Conservation (phyloP, 2,113 vertebrate genomes). For the Prionailurus viverrinus region DNA sequence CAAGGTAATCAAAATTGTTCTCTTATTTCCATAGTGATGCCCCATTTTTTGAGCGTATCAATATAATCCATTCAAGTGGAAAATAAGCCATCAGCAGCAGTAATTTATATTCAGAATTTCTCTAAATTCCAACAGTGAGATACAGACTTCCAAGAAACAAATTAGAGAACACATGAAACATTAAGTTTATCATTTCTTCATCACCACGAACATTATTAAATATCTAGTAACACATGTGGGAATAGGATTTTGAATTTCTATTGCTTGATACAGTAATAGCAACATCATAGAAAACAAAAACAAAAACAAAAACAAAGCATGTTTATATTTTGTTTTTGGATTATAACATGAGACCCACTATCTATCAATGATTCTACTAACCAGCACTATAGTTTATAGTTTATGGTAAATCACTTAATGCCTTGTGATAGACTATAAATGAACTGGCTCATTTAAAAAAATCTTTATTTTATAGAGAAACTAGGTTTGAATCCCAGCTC, state of each 20-base stretch:
- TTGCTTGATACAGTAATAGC: neutral
- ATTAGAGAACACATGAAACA: slow-evolving; percentile 32
- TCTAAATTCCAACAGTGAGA: neutral
- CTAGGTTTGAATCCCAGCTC: neutral
- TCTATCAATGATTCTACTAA: neutral
- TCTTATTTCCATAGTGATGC: slow-evolving; percentile 21
- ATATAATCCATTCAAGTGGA: slow-evolving; percentile 28
- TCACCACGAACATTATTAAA: neutral
- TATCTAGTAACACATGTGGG: neutral
- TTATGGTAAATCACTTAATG: neutral
- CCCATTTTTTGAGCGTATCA: neutral
- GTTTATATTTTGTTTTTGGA: too few species aligned
- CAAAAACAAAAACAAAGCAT: neutral
- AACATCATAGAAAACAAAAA: neutral
- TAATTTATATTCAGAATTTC: slow-evolving; percentile 32
- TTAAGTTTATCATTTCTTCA: neutral
- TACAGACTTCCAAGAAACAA: neutral
- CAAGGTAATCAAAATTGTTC: slow-evolving; percentile 44
- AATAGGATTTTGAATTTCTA: neutral
- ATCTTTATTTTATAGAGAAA: neutral
- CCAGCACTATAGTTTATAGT: neutral
- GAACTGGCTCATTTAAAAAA: neutral
- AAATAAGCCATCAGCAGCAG: slow-evolving; percentile 11
- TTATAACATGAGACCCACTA: neutral
- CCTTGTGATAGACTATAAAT: neutral